Percentiles rank a stretch among this genome's conserved stretches.
Evolutionary conservation across 2,797 vertebrate species (phyloP).

Genomic region (Dromococcyx pavoninus): DNA sequence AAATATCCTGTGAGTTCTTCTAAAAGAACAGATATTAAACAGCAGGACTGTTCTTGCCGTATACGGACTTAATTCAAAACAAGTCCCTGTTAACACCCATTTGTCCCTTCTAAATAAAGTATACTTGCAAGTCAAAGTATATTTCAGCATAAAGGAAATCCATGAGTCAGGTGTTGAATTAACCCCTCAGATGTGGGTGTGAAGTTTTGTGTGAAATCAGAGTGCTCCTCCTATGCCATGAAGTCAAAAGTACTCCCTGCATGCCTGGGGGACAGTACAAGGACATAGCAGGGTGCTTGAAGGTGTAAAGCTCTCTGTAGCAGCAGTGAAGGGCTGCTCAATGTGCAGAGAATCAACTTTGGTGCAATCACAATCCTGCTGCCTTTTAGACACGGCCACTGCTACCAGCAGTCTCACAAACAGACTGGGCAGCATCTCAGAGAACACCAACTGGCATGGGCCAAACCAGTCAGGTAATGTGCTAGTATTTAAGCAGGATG

Average conservation of each 20-base stretch:
- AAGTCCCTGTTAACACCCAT: not conserved
- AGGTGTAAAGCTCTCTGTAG: not conserved
- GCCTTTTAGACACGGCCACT: not conserved
- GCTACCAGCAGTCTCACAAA: not conserved
- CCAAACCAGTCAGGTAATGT: not conserved
- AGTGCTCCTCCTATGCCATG: not conserved
- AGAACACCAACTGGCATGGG: not conserved
- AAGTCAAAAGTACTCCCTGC: not conserved
- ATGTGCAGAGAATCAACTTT: not conserved
- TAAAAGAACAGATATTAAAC: not conserved
- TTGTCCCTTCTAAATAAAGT: not conserved
- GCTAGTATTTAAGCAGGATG: not conserved
- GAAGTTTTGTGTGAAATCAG: not conserved
- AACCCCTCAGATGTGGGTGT: not conserved
- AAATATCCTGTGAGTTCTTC: not conserved
- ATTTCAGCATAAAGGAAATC: not conserved
- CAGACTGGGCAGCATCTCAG: not conserved
- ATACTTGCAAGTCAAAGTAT: not conserved
- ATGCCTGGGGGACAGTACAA: not conserved
- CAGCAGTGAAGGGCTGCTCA: not conserved
- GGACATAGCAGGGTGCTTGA: not conserved
- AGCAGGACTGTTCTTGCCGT: not conserved
- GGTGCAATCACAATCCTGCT: not conserved
- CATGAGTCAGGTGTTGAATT: not conserved
- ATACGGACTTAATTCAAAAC: not conserved